A percentile compares a stretch with the other conserved stretches of the same genome.
phyloP scores from a whole-genome alignment of 2,797 vertebrate genomes.

The Hyperoplus immaculatus region DNA sequence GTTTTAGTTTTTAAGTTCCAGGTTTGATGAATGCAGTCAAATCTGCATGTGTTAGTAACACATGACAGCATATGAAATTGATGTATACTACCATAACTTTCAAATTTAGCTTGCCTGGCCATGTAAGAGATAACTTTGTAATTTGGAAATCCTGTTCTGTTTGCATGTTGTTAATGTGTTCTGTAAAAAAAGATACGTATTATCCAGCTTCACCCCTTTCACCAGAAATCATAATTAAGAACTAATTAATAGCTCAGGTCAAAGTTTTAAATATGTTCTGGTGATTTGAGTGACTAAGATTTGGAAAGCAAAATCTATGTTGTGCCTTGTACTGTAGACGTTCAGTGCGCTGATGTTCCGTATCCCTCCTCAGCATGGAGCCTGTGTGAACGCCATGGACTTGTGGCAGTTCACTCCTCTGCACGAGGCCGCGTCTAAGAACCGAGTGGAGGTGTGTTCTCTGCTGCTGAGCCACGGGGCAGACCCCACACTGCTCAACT shows the following conservation, averaged over 20 bases:
- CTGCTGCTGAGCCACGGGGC: constrained; percentile 95
- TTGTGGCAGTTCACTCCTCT: constrained; percentile 98
- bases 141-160: background rate
- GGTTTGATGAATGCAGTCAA: background rate
- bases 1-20: background rate
- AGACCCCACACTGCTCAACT: constrained; percentile 95
- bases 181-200: background rate
- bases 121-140: too few species aligned
- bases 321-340: background rate
- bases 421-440: constrained; percentile 98
- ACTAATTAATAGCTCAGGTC: background rate
- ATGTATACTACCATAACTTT: background rate
- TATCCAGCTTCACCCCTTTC: background rate
- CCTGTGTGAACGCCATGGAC: constrained; percentile 98
- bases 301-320: background rate
- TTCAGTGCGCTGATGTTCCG: background rate
- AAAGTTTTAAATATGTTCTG: background rate
- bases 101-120: background rate
- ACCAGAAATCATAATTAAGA: background rate
- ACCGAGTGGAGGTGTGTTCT: constrained; percentile 97
- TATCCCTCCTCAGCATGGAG: constrained; percentile 89
- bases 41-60: background rate
- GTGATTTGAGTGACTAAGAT: background rate
- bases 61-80: background rate
- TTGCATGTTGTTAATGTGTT: background rate